These are phyloP conservation scores for Linepithema humile DNA, from an alignment of 1,140 invertebrate species.

Conservation along the genomic window DNA sequence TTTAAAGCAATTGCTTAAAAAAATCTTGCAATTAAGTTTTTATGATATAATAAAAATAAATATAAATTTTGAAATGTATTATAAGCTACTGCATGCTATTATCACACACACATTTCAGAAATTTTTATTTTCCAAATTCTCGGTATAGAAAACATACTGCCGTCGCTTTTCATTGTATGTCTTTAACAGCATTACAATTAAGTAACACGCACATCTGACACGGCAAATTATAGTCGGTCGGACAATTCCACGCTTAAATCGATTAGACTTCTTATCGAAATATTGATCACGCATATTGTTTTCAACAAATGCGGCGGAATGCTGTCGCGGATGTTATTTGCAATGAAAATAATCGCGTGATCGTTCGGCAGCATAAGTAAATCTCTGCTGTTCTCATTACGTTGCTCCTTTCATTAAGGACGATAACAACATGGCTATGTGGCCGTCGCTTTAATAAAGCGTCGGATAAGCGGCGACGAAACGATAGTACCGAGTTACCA, in stretches of 20 bases:
- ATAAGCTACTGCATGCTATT: no score
- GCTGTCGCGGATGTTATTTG: conserved; percentile 29
- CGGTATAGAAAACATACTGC: conserved; percentile 10
- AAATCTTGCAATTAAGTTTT: neutral
- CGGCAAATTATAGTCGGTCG: conserved; percentile 42
- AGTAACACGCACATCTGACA: neutral
- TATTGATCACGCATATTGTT: conserved; percentile 25
- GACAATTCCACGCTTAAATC: conserved; percentile 47
- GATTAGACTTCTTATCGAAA: conserved; percentile 45
- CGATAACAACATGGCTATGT: conserved; percentile 35
- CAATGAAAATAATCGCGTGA: conserved; percentile 60
- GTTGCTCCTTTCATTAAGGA: conserved; percentile 54
- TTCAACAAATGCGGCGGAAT: conserved; percentile 33
- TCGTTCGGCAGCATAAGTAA: conserved; percentile 22
- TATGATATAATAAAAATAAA: no score
- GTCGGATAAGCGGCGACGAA: conserved; percentile 50
- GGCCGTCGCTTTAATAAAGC: conserved; percentile 41
- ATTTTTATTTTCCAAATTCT: no score
- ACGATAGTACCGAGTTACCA: conserved; percentile 30
- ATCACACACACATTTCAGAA: no score
- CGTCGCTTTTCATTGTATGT: conserved; percentile 17
- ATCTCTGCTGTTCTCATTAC: conserved; percentile 24
- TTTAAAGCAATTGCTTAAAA: neutral
- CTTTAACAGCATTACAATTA: conserved; percentile 31
- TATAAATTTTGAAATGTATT: no score